Evolutionary conservation across 2,888 invertebrate species (phyloP), one percentile per base, ranked within the genome.

Genomic region (Craniophora ligustri): DNA sequence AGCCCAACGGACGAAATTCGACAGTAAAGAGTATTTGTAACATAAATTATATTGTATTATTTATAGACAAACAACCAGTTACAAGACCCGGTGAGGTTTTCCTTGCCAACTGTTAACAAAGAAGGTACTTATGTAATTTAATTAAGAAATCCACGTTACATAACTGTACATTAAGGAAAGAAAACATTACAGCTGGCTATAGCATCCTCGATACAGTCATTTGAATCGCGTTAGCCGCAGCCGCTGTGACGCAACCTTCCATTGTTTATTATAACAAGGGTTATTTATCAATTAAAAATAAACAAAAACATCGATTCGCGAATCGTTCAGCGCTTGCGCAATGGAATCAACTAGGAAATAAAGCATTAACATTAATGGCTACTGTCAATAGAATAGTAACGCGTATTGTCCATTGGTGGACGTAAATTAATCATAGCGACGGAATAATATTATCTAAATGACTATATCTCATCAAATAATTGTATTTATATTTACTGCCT

Each of bases 281-380:
- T 67, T 40, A 51, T 46, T 50, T 50, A 41, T 45, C 36, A 63
- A 58, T 68, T 63, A 41, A 50, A 68, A 58, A 63, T 28, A 49
- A 68, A 49, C 51, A 66, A 62, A 32, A 32, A 15, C 19, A 16
- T 13, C 11, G 2, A 19, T n/a, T 47, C 21, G 26, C 21, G 15
- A 28, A 31, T 41, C 35, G 49, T 36, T 44, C 10, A 14, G 15
- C 11, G 15, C 39, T 48, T 48, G 14, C n/a, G 32, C 23, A 47
- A 44, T 6, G 5, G 19, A 19, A 0, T 4, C 19, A 11, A 38
- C n/a, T 28, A 39, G 23, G 2, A 31, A 38, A 38, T 36, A 18
- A 26, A 34, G 8, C 16, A 34, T 28, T 13, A 18, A 8, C 21
- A 40, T 34, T 15, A 19, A 53, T 28, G 28, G 18, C 16, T 2